Percentiles rank a stretch among this genome's conserved stretches.
Evolutionary conservation across 2,797 vertebrate species (phyloP).

Genomic region (Muraenolepis orangiensis): DNA sequence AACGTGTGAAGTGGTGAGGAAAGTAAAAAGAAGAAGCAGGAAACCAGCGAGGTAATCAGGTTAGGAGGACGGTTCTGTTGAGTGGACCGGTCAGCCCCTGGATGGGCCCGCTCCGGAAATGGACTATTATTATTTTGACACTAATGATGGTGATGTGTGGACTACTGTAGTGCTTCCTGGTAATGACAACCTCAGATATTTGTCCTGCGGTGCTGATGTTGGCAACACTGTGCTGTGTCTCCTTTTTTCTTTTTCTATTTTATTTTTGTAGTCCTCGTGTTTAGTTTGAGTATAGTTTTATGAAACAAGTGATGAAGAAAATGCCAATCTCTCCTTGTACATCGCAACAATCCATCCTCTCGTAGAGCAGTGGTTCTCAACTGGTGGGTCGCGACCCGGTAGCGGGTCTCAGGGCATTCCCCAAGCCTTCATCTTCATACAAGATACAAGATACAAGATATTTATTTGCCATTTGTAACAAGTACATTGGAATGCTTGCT

Average conservation of each 20-base stretch:
- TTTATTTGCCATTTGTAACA: too few species aligned
- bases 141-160: conserved; percentile 53
- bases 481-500: too few species aligned
- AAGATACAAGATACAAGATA: too few species aligned
- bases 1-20: conserved; percentile 85
- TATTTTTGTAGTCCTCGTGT: background rate
- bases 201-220: conserved; percentile 10
- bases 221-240: background rate
- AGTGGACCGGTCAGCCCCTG: conserved; percentile 65
- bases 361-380: too few species aligned
- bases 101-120: conserved; percentile 76
- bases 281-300: background rate
- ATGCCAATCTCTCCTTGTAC: background rate
- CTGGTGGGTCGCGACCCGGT: too few species aligned
- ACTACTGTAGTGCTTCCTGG: conserved; percentile 41
- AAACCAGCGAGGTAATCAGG: conserved; percentile 93
- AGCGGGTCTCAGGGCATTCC: too few species aligned
- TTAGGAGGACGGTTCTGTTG: conserved; percentile 85
- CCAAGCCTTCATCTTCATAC: too few species aligned
- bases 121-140: conserved; percentile 61
- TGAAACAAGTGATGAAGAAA: background rate
- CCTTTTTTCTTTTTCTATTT: background rate
- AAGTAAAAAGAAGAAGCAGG: conserved; percentile 81
- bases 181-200: conserved; percentile 32
- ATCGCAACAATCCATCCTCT: too few species aligned